These are phyloP conservation scores for Uloborus diversus DNA, from an alignment of 1,140 invertebrate species.

Conservation along the genomic window DNA sequence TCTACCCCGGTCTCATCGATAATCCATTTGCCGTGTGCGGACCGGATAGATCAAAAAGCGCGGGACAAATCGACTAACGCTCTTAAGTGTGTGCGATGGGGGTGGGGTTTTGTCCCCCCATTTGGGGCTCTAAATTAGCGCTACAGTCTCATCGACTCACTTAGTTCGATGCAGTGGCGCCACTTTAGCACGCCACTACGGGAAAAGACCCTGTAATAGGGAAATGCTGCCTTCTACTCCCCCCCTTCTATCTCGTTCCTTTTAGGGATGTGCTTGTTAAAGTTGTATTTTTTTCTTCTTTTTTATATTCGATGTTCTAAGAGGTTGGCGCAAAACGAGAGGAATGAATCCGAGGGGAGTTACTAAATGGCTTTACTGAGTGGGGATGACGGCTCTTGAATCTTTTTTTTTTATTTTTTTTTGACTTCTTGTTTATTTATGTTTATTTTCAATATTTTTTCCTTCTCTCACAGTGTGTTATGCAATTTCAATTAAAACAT, in stretches of 20 bases:
- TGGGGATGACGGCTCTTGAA: neutral
- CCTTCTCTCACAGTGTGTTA: no score
- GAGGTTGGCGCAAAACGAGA: neutral
- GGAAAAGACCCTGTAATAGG: slow-evolving; percentile 31
- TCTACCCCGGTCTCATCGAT: slow-evolving; percentile 53
- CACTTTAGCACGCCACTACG: slow-evolving; percentile 50
- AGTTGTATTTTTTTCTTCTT: slow-evolving; percentile 24
- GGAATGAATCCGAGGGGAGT: neutral
- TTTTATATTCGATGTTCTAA: no score
- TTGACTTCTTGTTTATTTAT: no score
- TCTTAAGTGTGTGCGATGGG: slow-evolving; percentile 31
- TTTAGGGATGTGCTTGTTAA: slow-evolving; percentile 34
- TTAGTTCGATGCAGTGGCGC: slow-evolving; percentile 37
- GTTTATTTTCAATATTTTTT: no score
- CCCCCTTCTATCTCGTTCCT: no score
- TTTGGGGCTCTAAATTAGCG: slow-evolving; percentile 43
- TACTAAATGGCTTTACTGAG: slow-evolving; percentile 50
- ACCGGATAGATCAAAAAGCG: slow-evolving; percentile 42
- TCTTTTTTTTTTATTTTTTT: no score
- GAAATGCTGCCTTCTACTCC: neutral
- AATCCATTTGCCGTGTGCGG: slow-evolving; percentile 49
- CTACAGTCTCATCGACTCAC: slow-evolving; percentile 17
- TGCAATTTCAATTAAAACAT: no score
- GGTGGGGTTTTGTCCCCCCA: slow-evolving; percentile 8
- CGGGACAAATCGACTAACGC: slow-evolving; percentile 53